Evolutionary conservation across 2,797 vertebrate species (phyloP).

Genomic region (Girardinus metallicus): DNA sequence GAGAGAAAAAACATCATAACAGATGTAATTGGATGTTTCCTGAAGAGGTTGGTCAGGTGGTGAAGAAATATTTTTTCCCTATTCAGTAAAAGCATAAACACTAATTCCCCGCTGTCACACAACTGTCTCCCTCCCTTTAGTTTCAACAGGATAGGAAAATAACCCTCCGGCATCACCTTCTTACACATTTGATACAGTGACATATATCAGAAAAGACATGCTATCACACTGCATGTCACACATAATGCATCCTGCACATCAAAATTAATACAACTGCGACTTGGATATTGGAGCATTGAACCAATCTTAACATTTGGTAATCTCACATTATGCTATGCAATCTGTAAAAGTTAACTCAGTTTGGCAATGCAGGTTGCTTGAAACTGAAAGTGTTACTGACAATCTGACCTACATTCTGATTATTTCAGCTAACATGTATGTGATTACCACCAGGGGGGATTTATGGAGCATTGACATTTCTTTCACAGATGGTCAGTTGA

Average conservation of each 20-base stretch:
- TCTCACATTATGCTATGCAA: not conserved
- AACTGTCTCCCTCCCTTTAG: not conserved
- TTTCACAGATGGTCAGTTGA: not conserved
- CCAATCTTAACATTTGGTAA: not conserved
- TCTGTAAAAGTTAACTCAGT: not conserved
- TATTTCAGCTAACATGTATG: not conserved
- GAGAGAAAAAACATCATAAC: constrained; percentile 32
- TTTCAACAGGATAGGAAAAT: not conserved
- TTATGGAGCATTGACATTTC: not conserved
- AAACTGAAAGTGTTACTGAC: not conserved
- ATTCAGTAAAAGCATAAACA: not conserved
- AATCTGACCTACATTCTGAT: not conserved
- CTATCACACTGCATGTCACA: not conserved
- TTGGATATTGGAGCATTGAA: not conserved
- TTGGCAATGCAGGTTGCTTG: not conserved
- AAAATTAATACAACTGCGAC: not conserved
- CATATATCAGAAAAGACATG: too few species aligned
- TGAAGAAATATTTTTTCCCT: not conserved
- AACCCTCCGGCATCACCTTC: not conserved
- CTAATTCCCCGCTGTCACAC: not conserved
- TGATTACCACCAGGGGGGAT: not conserved
- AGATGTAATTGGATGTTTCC: constrained; percentile 24
- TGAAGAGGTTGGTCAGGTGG: constrained; percentile 12
- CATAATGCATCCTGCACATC: not conserved
- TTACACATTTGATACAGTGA: not conserved